A percentile compares a stretch with the other conserved stretches of the same genome.
Evolutionary conservation across 2,113 vertebrate species (phyloP).

Genomic region (Solea solea): DNA sequence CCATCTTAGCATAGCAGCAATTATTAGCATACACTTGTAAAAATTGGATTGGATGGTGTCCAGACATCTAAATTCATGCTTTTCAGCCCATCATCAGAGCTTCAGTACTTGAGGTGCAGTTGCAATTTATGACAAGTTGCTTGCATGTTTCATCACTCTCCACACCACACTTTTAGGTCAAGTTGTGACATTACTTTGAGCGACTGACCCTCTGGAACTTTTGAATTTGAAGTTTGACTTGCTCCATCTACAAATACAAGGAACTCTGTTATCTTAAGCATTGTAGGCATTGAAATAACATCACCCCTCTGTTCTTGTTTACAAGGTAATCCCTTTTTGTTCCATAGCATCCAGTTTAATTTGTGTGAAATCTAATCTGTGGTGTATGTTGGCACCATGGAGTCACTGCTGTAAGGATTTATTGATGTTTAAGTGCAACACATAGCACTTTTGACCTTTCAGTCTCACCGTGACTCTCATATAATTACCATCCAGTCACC

Average conservation of each 20-base stretch:
- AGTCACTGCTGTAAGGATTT: constrained; percentile 19
- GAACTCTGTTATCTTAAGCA: constrained; percentile 1
- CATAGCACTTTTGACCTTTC: constrained; percentile 2
- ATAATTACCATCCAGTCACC: neutral
- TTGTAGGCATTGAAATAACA: neutral
- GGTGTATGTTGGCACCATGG: neutral
- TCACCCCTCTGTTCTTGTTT: neutral
- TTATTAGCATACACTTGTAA: neutral
- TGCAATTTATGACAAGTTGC: constrained; percentile 20
- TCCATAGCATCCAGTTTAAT: neutral
- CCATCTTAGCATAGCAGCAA: constrained; percentile 14
- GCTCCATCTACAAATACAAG: constrained; percentile 1
- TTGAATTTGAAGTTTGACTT: neutral
- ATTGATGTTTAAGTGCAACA: neutral
- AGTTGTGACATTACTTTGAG: neutral
- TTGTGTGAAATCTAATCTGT: constrained; percentile 31
- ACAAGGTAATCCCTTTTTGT: constrained; percentile 10
- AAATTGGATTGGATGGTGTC: constrained; percentile 15
- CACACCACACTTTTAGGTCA: constrained; percentile 20
- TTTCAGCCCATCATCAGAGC: constrained; percentile 4
- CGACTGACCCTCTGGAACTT: constrained; percentile 17
- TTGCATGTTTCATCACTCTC: constrained; percentile 47
- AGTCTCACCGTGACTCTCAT: neutral
- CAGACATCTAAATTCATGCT: constrained; percentile 10
- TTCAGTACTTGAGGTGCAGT: constrained; percentile 5